These are phyloP conservation scores for Calidris pygmaea DNA, from an alignment of 2,113 vertebrate genomes.

Conservation along the genomic window DNA sequence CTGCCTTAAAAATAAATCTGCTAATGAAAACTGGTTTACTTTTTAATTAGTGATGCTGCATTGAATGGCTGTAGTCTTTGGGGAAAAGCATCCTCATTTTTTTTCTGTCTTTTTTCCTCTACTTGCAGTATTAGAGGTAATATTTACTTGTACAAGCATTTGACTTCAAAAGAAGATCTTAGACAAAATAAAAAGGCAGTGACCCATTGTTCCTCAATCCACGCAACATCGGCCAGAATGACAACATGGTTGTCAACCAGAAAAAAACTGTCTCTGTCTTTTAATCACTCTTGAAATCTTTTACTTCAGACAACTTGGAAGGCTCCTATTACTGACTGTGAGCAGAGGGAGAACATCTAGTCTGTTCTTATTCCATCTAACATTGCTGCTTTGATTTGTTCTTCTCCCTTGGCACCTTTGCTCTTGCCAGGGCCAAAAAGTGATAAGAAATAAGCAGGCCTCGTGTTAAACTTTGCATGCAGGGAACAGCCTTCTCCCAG, in stretches of 20 bases:
- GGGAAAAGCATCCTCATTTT: neutral
- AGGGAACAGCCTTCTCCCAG: neutral
- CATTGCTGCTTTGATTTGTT: neutral
- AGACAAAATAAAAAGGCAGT: neutral
- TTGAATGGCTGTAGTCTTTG: neutral
- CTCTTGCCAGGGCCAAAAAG: neutral
- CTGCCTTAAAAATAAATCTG: neutral
- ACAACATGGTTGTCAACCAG: neutral
- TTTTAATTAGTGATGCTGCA: neutral
- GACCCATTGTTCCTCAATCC: neutral
- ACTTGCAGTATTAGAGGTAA: neutral
- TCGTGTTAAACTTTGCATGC: neutral
- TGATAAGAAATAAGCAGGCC: neutral
- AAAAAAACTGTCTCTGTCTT: neutral
- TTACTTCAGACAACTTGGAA: neutral
- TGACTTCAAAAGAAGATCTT: neutral
- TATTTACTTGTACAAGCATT: neutral
- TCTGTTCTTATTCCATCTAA: neutral
- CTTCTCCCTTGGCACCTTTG: neutral
- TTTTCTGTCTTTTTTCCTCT: neutral
- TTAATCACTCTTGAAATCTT: neutral
- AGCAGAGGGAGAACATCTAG: neutral
- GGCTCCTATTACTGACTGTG: neutral
- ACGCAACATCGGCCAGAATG: neutral
- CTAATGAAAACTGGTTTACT: slow-evolving; percentile 6